phyloP scores from a whole-genome alignment of 2,797 vertebrate species.

The Telmatherina bonti region DNA sequence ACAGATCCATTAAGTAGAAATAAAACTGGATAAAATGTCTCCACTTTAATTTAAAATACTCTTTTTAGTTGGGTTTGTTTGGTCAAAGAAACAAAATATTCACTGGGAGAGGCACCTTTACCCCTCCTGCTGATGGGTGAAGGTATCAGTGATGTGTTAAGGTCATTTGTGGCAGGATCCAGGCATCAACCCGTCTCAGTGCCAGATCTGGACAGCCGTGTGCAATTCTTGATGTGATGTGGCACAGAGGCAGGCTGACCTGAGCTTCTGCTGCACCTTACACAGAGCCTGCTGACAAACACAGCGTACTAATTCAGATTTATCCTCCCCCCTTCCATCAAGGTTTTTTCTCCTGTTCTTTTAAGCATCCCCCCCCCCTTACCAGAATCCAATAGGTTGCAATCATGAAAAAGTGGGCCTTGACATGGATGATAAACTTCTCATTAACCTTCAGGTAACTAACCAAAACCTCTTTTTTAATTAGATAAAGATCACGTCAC shows the following conservation, averaged over 20 bases:
- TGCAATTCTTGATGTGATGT: conserved; percentile 47
- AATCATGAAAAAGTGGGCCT: conserved; percentile 66
- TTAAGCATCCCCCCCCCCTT: conserved; percentile 44
- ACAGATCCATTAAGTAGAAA: conserved; percentile 13
- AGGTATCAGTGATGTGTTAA: conserved; percentile 52
- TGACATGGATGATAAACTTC: conserved; percentile 73
- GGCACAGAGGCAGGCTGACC: conserved; percentile 34
- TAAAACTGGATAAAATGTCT: conserved; percentile 41
- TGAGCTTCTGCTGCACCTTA: conserved; percentile 35
- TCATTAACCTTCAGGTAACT: conserved; percentile 82
- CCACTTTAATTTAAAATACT: conserved; percentile 22
- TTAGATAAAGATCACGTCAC: conserved; percentile 77
- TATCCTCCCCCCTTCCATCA: conserved; percentile 19
- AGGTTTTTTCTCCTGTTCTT: conserved; percentile 49
- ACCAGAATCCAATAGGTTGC: conserved; percentile 54
- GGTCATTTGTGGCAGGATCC: conserved; percentile 60
- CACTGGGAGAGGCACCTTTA: conserved; percentile 31
- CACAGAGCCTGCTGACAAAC: conserved; percentile 42
- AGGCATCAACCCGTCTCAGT: conserved; percentile 52
- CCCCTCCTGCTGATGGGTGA: conserved; percentile 37
- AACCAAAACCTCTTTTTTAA: conserved; percentile 79
- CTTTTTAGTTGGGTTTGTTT: conserved; percentile 16
- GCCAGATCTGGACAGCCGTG: conserved; percentile 48
- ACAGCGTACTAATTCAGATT: conserved; percentile 58
- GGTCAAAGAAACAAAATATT: conserved; percentile 22